Evolutionary conservation across 2,797 vertebrate species (phyloP).

Genomic region (Taeniopygia guttata): DNA sequence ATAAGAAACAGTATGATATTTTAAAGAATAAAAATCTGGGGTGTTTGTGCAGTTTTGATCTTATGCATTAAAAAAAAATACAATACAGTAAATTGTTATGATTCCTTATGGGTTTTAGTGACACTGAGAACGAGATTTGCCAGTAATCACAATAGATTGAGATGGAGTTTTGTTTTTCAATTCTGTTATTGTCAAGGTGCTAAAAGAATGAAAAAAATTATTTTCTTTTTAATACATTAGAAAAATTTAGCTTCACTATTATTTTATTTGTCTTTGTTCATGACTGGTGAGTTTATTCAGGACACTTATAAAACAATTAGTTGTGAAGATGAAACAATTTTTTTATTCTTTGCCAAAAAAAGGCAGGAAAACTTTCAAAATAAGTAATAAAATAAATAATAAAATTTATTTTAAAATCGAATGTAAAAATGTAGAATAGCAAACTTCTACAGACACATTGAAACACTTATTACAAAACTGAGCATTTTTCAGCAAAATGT

Average conservation of each 20-base stretch:
- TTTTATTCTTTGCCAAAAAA: background rate
- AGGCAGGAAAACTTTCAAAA: background rate
- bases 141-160: background rate
- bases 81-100: background rate
- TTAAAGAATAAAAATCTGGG: conserved; percentile 14
- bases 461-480: background rate
- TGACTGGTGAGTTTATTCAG: background rate
- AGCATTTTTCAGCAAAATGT: background rate
- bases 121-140: conserved; percentile 29
- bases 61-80: background rate
- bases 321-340: background rate
- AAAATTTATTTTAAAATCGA: background rate
- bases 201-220: conserved; percentile 43
- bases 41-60: conserved; percentile 33
- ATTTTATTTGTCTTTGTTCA: background rate
- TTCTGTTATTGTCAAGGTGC: conserved; percentile 24
- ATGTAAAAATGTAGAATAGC: background rate
- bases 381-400: background rate
- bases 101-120: conserved; percentile 1
- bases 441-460: background rate
- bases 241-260: background rate
- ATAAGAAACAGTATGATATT: conserved; percentile 21
- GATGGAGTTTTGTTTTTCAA: background rate
- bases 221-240: conserved; percentile 33
- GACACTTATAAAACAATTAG: background rate